Conservation (phyloP, 2,888 invertebrate genomes). For the Gymnoscelis rufifasciata region DNA sequence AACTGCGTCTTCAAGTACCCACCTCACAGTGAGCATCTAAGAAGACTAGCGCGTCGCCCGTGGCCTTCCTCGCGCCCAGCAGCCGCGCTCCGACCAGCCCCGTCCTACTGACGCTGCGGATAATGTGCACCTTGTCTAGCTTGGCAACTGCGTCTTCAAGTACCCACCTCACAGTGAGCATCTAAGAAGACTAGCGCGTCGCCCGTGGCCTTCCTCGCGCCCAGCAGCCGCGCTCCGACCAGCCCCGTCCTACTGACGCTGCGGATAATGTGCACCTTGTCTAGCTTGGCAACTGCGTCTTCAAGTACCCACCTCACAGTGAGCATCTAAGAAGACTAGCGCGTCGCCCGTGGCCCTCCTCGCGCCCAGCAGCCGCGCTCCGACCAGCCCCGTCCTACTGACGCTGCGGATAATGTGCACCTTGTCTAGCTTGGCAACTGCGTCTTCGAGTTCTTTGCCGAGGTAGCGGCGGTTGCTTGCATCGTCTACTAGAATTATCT, state of each 20-base stretch:
- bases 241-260: conserved; percentile 90
- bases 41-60: no score
- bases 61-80: no score
- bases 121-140: no score
- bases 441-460: conserved; percentile 60
- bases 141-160: no score
- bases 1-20: no score
- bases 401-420: conserved; percentile 85
- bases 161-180: conserved; percentile 94
- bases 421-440: conserved; percentile 47
- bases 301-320: conserved; percentile 89
- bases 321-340: conserved; percentile 94
- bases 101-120: no score
- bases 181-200: conserved; percentile 94
- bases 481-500: conserved; percentile 72
- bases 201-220: conserved; percentile 89
- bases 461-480: conserved; percentile 66
- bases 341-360: conserved; percentile 89
- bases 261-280: no score
- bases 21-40: no score
- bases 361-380: conserved; percentile 94
- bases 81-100: no score
- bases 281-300: no score
- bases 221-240: conserved; percentile 92
- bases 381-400: conserved; percentile 91